Base-by-base conservation (phyloP, 2,797 vertebrate species). In the Allenopithecus nigroviridis region DNA sequence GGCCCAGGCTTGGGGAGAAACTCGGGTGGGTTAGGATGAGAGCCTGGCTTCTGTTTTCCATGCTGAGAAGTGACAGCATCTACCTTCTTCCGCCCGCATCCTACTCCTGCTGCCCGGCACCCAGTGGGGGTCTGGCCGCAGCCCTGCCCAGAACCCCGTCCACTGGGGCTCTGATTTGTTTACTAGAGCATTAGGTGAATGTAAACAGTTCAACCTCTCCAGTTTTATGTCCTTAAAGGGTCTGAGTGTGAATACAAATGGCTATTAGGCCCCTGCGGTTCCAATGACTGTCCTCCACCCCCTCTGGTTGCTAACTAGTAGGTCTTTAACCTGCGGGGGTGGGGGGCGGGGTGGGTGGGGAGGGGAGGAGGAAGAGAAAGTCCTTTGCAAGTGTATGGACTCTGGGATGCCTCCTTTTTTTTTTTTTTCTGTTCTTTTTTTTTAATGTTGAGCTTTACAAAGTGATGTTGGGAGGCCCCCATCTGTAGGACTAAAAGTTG, bases 251-350 rank as follows among this genome's bases (percentile, higher is more conserved):
- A 97, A 96, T 95, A 92, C 98, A 95, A 97, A 89, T 91, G 92
- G 97, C 89, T 89, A 91, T 88, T 97, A 96, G 97, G 97, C 97
- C 96, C 97, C 96, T 80, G 91, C 6, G 84, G 98, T 96, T 96
- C 98, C 86, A 26, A n/a, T 96, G 97, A 85, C 97, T 79, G 78
- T 85, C 92, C 92, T 81, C 95, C 84, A 92, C 94, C 92, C 94
- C 22, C 11, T 88, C 88, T 46, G 11, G 57, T 59, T 84, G 97
- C 87, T 93, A 91, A 97, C 94, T 41, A 75, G 96, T 76, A 61
- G 90, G 95, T 98, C 97, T 96, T 92, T 98, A 96, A 98, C 96
- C 93, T 97, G 95, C 86, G 0, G 92, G 92, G 78, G 90, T 91
- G 16, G 48, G 48, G 14, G 48, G 14, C 14, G 5, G 48, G 48